phyloP scores from a whole-genome alignment of 64 coral and sea anemone species.

The Dendronephthya gigantea region DNA sequence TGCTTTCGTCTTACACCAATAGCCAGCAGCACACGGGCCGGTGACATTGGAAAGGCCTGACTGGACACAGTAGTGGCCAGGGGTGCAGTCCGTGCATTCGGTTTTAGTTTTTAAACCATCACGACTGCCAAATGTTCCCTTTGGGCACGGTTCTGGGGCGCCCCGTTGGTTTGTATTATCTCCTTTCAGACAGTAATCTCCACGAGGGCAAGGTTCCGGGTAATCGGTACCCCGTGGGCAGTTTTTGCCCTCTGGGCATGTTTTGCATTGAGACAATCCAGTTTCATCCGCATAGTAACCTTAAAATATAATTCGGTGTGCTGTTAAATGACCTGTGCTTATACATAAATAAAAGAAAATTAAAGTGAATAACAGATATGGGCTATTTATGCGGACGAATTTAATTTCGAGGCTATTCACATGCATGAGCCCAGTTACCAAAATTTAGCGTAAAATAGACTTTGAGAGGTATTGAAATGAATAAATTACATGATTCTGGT shows the following conservation, averaged over 20 bases:
- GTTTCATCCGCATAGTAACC: constrained; percentile 68
- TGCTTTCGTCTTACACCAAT: constrained; percentile 61
- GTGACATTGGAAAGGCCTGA: constrained; percentile 42
- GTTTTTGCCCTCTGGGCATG: constrained; percentile 52
- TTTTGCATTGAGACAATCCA: constrained; percentile 48
- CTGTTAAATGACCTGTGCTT: too few relatives aligned
- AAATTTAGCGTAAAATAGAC: too few relatives aligned
- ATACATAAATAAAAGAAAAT: too few relatives aligned
- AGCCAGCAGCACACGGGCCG: constrained; percentile 59
- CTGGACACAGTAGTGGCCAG: constrained; percentile 67
- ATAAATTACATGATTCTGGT: too few relatives aligned
- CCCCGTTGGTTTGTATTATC: constrained; percentile 23
- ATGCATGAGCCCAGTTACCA: too few relatives aligned
- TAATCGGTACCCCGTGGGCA: constrained; percentile 46
- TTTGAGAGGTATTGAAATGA: too few relatives aligned
- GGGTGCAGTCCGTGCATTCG: constrained; percentile 69
- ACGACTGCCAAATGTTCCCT: constrained; percentile 68
- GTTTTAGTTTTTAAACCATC: constrained; percentile 33
- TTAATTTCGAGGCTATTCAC: too few relatives aligned
- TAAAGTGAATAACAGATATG: too few relatives aligned
- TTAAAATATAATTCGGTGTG: neutral
- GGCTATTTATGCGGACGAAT: too few relatives aligned
- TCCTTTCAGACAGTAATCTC: constrained; percentile 53
- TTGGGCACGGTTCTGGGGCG: constrained; percentile 55
- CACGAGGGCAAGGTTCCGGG: constrained; percentile 42